phyloP scores from a whole-genome alignment of 2,797 vertebrate species.

The Macrochelys suwanniensis region DNA sequence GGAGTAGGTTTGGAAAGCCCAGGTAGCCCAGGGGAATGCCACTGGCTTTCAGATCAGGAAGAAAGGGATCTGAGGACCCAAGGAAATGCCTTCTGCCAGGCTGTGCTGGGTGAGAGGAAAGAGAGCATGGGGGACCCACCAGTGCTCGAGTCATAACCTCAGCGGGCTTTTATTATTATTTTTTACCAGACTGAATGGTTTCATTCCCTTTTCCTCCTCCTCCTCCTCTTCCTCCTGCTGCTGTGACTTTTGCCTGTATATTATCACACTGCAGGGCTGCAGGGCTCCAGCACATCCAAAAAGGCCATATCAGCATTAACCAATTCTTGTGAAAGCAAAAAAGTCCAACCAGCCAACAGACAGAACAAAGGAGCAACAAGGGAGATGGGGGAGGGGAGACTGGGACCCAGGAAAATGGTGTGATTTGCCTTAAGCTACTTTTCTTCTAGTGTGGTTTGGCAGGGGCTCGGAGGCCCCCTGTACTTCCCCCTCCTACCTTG shows the following conservation, averaged over 20 bases:
- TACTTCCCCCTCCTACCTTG: constrained; percentile 80
- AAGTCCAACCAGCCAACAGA: background rate
- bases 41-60: background rate
- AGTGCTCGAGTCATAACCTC: background rate
- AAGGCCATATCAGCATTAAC: background rate
- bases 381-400: background rate
- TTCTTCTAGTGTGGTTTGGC: accelerated
- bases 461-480: accelerated
- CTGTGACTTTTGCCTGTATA: background rate
- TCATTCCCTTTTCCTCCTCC: background rate
- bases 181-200: background rate
- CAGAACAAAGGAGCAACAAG: background rate
- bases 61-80: background rate
- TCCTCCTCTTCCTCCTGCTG: background rate
- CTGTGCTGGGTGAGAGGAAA: background rate
- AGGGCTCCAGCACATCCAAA: background rate
- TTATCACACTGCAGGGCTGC: background rate
- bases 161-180: background rate
- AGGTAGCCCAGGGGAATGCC: background rate
- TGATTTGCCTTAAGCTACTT: background rate
- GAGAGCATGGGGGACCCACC: accelerated
- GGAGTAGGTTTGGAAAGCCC: background rate
- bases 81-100: background rate
- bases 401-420: background rate
- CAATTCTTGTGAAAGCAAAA: background rate